A percentile compares a stretch with the other conserved stretches of the same genome.
phyloP scores from a whole-genome alignment of 2,113 vertebrate species.

The Bufo gargarizans region DNA sequence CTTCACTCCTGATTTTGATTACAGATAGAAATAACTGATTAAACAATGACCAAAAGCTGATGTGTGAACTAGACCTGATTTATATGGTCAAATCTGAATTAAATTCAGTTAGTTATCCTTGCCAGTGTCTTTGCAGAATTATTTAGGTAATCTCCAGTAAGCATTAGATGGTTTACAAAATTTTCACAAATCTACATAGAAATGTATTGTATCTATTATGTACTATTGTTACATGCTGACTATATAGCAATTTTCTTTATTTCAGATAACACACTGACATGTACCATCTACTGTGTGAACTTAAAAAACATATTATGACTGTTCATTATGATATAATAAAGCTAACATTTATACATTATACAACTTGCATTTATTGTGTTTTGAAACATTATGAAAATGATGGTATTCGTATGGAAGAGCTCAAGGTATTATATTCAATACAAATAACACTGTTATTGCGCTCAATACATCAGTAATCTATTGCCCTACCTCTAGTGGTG shows the following conservation, averaged over 20 bases:
- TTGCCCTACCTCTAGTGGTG: too few relatives aligned
- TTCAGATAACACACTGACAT: not conserved
- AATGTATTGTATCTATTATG: not conserved
- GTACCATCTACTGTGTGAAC: not conserved
- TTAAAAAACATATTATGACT: not conserved
- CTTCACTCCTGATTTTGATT: too few relatives aligned
- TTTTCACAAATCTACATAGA: not conserved
- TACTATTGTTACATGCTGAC: not conserved
- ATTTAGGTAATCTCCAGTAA: not conserved
- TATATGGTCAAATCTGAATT: too few relatives aligned
- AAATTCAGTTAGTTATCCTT: too few relatives aligned
- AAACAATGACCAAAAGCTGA: too few relatives aligned
- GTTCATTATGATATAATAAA: not conserved
- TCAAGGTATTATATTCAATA: too few relatives aligned
- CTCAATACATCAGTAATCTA: too few relatives aligned
- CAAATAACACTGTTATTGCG: too few relatives aligned
- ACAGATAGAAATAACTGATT: too few relatives aligned
- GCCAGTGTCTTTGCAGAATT: too few relatives aligned
- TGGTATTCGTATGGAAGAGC: not conserved
- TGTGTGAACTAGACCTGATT: too few relatives aligned
- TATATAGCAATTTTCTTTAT: not conserved
- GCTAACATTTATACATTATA: not conserved
- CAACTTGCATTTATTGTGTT: not conserved
- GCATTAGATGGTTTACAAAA: not conserved
- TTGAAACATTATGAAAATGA: not conserved